Evolutionary conservation across 2,888 invertebrate species (phyloP).

Genomic region (Dichetophora obliterata): DNA sequence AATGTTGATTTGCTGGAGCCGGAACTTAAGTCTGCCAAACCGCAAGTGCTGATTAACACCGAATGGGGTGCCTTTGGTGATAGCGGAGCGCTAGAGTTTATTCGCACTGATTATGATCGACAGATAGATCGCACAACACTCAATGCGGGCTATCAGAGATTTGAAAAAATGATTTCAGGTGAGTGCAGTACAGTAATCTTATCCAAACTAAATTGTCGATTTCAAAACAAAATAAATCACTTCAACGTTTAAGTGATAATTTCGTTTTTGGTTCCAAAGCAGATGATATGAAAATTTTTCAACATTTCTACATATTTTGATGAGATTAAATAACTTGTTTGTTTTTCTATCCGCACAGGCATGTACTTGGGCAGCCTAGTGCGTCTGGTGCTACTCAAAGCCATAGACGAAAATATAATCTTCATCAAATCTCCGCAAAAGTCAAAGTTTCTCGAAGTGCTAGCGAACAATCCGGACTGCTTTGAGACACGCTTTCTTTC

Average conservation of each 20-base stretch:
- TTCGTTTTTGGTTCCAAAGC: background rate
- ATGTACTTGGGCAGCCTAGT: conserved; percentile 98
- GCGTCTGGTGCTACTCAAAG: conserved; percentile 84
- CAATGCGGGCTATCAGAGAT: conserved; percentile 86
- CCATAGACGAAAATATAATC: conserved; percentile 78
- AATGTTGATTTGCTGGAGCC: conserved; percentile 84
- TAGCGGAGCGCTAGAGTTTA: conserved; percentile 85
- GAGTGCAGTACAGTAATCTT: conserved; percentile 1
- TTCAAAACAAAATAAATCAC: background rate
- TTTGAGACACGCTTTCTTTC: conserved; percentile 98
- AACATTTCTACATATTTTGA: background rate
- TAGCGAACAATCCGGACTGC: conserved; percentile 72
- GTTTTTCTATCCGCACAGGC: conserved; percentile 70
- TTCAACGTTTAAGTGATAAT: background rate
- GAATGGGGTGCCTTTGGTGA: conserved; percentile 99
- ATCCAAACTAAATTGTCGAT: background rate
- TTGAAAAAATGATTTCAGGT: conserved; percentile 94
- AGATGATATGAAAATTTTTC: too few relatives aligned
- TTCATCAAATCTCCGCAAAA: conserved; percentile 53
- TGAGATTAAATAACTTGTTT: background rate
- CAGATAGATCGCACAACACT: conserved; percentile 86
- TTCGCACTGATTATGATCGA: conserved; percentile 85
- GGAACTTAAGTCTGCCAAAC: conserved; percentile 70
- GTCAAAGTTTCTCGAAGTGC: conserved; percentile 45
- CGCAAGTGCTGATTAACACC: conserved; percentile 88